Evolutionary conservation across 2,797 vertebrate genomes (phyloP).

Genomic region (Pangasius mekongensis): DNA sequence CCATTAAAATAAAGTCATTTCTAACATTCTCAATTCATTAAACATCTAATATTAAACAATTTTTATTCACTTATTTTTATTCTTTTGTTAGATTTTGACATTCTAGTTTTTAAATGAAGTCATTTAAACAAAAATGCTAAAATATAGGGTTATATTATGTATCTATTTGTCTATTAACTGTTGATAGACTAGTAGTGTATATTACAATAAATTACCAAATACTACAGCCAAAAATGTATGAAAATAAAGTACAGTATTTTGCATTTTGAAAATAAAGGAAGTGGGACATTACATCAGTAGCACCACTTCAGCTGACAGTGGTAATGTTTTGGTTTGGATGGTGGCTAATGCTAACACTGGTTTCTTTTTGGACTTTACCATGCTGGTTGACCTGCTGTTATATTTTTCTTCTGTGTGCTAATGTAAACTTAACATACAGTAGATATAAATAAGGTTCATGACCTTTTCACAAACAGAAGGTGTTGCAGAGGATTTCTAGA

Average conservation of each 20-base stretch:
- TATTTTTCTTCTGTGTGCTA: not conserved
- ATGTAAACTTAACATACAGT: not conserved
- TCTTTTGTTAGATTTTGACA: not conserved
- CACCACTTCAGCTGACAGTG: not conserved
- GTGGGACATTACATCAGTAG: not conserved
- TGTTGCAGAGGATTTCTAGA: not conserved
- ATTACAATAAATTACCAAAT: not conserved
- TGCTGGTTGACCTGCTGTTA: not conserved
- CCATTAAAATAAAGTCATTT: not conserved
- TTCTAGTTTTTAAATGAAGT: not conserved
- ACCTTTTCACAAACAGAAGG: not conserved
- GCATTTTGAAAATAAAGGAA: not conserved
- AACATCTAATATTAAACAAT: not conserved
- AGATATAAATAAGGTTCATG: not conserved
- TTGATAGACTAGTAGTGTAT: not conserved
- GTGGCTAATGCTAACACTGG: not conserved
- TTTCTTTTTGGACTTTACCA: not conserved
- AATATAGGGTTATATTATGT: not conserved
- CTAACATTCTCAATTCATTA: not conserved
- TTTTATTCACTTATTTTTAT: not conserved
- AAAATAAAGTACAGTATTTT: not conserved
- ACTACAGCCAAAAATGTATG: not conserved
- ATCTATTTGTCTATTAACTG: not conserved
- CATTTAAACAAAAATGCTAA: not conserved
- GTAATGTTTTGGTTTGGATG: not conserved